Evolutionary conservation across 92 coral and sea anemone genomes (phyloP), one percentile per base, ranked within the genome.

Genomic region (Muricea muricata): DNA sequence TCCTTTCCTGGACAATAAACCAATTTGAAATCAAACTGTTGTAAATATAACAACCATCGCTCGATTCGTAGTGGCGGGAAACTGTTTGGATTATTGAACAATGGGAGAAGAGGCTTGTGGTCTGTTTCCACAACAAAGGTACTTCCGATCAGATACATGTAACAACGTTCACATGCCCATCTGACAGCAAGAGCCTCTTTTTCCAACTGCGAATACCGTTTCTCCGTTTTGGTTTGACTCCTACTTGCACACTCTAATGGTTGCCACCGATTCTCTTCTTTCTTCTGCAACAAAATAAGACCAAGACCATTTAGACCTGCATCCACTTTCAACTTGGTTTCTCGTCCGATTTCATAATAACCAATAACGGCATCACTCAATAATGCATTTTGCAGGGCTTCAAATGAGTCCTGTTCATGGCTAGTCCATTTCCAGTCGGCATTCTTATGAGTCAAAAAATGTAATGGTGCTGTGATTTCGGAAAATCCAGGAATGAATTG

Each of bases 221-320:
- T 34, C 15, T 76, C 89, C 0, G 21, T 4, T 24, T 50, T 33
- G 2, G 85, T 68, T 76, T 79, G 68, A 76, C 80, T 86, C 2
- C 79, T 7, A 26, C 89, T 86, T 14, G 81, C 80, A 21, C 89
- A 79, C 26, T 86, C 80, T 13, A 86, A 30, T 3, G 85, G 63
- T 46, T 86, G 61, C 89, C 85, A 86, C 5, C 37, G 12, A 7
- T 83, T 80, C 13, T 57, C 46, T 21, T 83, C 56, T 74, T 78
- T 74, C 84, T 58, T 88, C 30, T 84, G 86, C 21, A 60, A 17
- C 7, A 85, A 75, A 26, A 89, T 24, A 5, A 82, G 79, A 24
- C 79, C 86, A 0, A 85, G 66, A 15, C 85, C 87, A 23, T 78
- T 75, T 21, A 81, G 87, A 1, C 86, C 80, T 8, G 92, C 83